These are phyloP conservation scores for Lophius americanus DNA, from an alignment of 2,797 vertebrate genomes.

Conservation along the genomic window DNA sequence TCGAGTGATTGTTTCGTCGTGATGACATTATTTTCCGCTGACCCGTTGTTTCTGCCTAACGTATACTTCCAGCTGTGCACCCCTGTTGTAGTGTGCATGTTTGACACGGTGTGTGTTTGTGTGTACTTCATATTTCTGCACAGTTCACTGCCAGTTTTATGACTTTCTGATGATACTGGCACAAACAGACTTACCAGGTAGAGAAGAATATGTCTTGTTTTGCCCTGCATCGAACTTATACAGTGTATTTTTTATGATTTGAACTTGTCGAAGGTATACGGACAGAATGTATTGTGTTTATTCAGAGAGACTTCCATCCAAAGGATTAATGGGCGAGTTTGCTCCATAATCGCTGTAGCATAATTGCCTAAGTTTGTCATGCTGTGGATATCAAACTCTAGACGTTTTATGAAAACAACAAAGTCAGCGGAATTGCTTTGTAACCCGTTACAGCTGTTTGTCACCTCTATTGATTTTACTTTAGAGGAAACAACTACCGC, in stretches of 20 bases:
- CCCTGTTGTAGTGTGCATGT: slow-evolving; percentile 2
- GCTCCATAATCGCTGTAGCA: not conserved
- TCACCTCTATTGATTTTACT: slow-evolving; percentile 43
- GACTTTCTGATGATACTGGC: slow-evolving; percentile 18
- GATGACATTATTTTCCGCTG: slow-evolving; percentile 18
- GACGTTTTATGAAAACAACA: slow-evolving; percentile 3
- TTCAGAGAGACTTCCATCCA: not conserved
- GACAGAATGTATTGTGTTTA: not conserved
- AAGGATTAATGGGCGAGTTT: slow-evolving; percentile 7
- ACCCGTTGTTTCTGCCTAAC: slow-evolving; percentile 1
- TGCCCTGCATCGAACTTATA: not conserved
- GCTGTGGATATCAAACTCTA: slow-evolving; percentile 3
- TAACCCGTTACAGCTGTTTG: slow-evolving; percentile 25
- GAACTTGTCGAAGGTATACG: not conserved
- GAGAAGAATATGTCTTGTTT: not conserved
- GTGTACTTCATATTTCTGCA: slow-evolving; percentile 1
- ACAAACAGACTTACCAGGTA: slow-evolving; percentile 37
- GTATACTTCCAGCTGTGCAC: slow-evolving; percentile 27
- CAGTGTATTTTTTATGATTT: slow-evolving; percentile 3
- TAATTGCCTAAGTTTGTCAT: slow-evolving; percentile 7
- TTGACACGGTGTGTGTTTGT: not conserved
- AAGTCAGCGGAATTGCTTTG: slow-evolving; percentile 9
- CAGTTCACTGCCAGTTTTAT: slow-evolving; percentile 15
- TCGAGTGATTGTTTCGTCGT: slow-evolving; percentile 39
- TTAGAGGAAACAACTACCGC: slow-evolving; percentile 10